phyloP scores from a whole-genome alignment of 2,888 invertebrate genomes.

The Scaeva pyrastri region DNA sequence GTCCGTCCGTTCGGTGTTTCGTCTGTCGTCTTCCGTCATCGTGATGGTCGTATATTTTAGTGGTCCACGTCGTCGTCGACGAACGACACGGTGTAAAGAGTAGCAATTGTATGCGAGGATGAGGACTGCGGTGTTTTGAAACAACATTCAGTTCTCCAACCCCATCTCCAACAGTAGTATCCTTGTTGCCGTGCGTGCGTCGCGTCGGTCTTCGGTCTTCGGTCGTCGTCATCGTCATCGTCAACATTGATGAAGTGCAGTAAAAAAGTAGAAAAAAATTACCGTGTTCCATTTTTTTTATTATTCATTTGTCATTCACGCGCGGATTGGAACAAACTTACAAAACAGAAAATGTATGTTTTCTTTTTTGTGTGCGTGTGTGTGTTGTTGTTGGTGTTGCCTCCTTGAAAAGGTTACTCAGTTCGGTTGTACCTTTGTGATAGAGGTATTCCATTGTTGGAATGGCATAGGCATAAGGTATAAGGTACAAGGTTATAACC shows the following conservation, averaged over 20 bases:
- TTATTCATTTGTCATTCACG: conserved; percentile 59
- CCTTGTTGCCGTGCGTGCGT: background rate
- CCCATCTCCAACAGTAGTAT: background rate
- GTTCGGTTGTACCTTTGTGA: background rate
- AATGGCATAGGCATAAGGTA: background rate
- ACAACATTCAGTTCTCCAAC: background rate
- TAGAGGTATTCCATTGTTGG: conserved; percentile 2
- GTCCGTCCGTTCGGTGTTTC: background rate
- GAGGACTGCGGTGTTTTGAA: conserved; percentile 7
- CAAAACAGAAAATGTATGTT: background rate
- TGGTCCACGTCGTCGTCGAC: background rate
- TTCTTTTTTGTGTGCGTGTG: too few relatives aligned
- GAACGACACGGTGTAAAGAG: background rate
- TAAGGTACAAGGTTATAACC: too few relatives aligned
- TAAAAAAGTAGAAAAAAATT: background rate
- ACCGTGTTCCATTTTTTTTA: conserved; percentile 25
- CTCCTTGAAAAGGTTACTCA: conserved; percentile 1
- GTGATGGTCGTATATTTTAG: too few relatives aligned
- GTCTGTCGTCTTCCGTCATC: background rate
- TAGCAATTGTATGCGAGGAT: background rate
- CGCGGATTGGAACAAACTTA: conserved; percentile 42
- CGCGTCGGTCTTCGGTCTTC: too few relatives aligned
- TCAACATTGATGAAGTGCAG: conserved; percentile 7
- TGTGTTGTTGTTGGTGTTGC: too few relatives aligned
- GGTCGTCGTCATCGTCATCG: background rate